phyloP scores from a whole-genome alignment of 2,888 invertebrate genomes.

The Julus scandinavius region DNA sequence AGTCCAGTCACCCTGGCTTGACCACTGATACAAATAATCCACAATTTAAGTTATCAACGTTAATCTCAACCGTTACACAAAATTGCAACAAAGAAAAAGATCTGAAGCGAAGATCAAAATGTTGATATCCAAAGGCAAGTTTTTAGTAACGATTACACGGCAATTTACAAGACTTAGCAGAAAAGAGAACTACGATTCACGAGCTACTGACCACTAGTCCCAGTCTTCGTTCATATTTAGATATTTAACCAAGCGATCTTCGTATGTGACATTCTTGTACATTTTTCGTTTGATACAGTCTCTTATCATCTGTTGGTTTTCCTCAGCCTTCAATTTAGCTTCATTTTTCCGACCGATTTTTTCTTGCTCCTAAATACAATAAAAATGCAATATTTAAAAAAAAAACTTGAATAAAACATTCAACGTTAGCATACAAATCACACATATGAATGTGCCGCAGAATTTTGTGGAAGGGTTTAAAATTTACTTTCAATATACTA shows the following conservation, averaged over 20 bases:
- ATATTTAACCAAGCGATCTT: background rate
- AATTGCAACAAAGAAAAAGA: no score
- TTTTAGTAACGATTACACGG: background rate
- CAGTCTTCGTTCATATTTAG: background rate
- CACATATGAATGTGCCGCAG: no score
- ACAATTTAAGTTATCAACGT: no score
- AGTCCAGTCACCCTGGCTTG: no score
- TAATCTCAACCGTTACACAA: no score
- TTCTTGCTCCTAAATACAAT: background rate
- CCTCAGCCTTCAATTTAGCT: background rate
- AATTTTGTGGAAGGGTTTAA: no score
- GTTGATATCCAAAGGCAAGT: no score
- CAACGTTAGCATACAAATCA: no score
- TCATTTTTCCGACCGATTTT: background rate
- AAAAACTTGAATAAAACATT: background rate
- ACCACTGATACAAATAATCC: no score
- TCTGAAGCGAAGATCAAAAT: no score
- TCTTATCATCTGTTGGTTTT: no score
- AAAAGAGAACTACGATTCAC: background rate
- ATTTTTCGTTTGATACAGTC: background rate
- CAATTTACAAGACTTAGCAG: background rate
- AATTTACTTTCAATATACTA: no score
- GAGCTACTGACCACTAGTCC: background rate
- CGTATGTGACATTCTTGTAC: background rate
- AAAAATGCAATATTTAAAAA: background rate